Conservation (phyloP, 1,140 invertebrate genomes). For the Streblospio benedicti region DNA sequence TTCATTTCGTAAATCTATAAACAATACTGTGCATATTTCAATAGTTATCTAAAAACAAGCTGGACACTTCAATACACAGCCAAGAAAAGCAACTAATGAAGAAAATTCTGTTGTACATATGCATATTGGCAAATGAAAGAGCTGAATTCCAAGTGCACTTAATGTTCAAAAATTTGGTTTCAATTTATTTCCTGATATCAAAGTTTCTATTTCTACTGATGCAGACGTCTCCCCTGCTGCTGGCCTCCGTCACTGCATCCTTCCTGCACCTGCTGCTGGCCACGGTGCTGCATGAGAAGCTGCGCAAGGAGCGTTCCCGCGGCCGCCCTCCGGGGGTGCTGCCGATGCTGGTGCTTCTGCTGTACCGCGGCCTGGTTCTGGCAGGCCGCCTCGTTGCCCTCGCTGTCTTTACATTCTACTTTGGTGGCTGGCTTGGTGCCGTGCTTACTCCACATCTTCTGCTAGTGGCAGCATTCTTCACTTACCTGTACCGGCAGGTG, state of each 20-base stretch:
- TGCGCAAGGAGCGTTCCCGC: not conserved
- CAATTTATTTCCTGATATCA: too few relatives aligned
- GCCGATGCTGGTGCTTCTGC: not conserved
- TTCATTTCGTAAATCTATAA: too few relatives aligned
- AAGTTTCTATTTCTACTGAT: too few relatives aligned
- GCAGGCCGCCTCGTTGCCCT: not conserved
- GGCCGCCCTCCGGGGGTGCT: not conserved
- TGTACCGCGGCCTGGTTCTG: not conserved
- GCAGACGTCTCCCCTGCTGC: not conserved
- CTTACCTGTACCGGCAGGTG: not conserved
- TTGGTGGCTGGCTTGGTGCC: conserved; percentile 1
- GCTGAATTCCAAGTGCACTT: too few relatives aligned
- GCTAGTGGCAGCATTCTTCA: not conserved
- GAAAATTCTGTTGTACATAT: too few relatives aligned
- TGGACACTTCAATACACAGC: too few relatives aligned
- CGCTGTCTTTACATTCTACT: not conserved
- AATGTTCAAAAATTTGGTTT: too few relatives aligned
- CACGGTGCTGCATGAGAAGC: not conserved
- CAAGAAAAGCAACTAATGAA: too few relatives aligned
- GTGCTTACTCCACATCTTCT: conserved; percentile 3
- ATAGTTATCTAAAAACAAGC: too few relatives aligned
- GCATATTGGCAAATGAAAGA: too few relatives aligned
- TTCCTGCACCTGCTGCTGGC: not conserved
- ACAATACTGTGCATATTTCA: too few relatives aligned
- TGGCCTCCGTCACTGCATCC: not conserved